Percentiles rank a stretch among this genome's conserved stretches.
Conservation (phyloP, 2,113 vertebrate species). For the Emydura subglobosa region DNA sequence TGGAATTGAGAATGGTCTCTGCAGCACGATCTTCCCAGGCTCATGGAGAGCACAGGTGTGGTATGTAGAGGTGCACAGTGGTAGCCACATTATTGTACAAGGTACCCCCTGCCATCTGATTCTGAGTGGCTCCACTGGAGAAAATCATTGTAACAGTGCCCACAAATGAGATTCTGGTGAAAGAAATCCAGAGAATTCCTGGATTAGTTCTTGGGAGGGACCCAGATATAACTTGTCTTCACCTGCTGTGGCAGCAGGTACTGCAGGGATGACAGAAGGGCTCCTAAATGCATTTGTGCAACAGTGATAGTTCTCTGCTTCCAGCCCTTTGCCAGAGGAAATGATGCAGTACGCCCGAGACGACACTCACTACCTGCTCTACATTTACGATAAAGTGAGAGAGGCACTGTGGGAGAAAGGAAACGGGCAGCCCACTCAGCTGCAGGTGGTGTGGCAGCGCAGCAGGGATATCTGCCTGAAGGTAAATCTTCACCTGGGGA, state of each 20-base stretch:
- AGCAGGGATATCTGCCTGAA: conserved; percentile 92
- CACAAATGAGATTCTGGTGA: neutral
- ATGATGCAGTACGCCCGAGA: conserved; percentile 92
- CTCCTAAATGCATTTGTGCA: neutral
- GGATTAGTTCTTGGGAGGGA: fast-evolving
- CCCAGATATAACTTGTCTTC: neutral
- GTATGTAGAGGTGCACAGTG: neutral
- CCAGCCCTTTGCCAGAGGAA: conserved; percentile 93
- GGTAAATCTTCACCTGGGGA: conserved; percentile 70
- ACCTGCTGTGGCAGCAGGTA: neutral
- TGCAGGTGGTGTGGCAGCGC: conserved; percentile 92
- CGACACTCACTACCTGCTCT: conserved; percentile 96
- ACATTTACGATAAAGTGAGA: conserved; percentile 90
- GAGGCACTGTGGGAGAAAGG: conserved; percentile 84
- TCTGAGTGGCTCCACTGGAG: neutral
- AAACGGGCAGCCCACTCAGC: conserved; percentile 82
- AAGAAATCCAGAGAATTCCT: neutral
- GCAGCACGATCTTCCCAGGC: neutral
- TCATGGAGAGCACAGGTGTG: neutral
- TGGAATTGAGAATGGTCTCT: neutral
- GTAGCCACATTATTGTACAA: neutral
- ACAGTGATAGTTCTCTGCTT: conserved; percentile 4
- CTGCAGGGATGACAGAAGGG: fast-evolving
- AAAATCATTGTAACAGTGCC: neutral
- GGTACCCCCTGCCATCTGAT: neutral